Evolutionary conservation across 2,888 invertebrate genomes (phyloP).

Genomic region (Drosophila antonietae): DNA sequence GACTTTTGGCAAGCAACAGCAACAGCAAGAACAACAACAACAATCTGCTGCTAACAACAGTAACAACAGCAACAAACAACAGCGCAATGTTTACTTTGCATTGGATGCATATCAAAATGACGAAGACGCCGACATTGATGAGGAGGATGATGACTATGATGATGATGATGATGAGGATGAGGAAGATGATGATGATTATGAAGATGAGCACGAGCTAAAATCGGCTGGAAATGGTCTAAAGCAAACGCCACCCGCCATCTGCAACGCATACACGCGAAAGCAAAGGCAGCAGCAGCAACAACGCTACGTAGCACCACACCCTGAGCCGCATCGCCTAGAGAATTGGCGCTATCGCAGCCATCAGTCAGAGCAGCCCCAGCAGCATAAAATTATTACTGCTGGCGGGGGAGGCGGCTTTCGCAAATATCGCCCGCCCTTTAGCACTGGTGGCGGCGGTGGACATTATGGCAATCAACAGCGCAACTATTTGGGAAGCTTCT

Average conservation of each 20-base stretch:
- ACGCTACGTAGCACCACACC: slow-evolving; percentile 56
- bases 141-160: slow-evolving; percentile 56
- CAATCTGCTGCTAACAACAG: slow-evolving; percentile 24
- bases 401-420: slow-evolving; percentile 53
- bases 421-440: slow-evolving; percentile 72
- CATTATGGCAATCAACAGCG: slow-evolving; percentile 73
- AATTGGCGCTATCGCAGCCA: slow-evolving; percentile 83
- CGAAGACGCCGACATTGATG: slow-evolving; percentile 68
- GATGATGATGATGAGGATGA: slow-evolving; percentile 50
- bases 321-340: slow-evolving; percentile 58
- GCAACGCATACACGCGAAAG: slow-evolving; percentile 64
- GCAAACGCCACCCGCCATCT: slow-evolving; percentile 45
- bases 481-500: slow-evolving; percentile 79
- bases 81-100: slow-evolving; percentile 75
- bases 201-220: slow-evolving; percentile 40
- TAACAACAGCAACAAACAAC: slow-evolving; percentile 49
- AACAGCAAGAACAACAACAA: slow-evolving; percentile 46
- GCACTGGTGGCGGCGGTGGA: slow-evolving; percentile 66
- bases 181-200: slow-evolving; percentile 43
- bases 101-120: slow-evolving; percentile 72
- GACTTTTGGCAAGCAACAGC: slow-evolving; percentile 75
- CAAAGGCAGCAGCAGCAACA: slow-evolving; percentile 64
- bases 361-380: slow-evolving; percentile 65
- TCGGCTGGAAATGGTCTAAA: slow-evolving; percentile 21
- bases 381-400: slow-evolving; percentile 11